Percentiles rank a stretch among this genome's conserved stretches.
These are phyloP conservation scores for Oligia strigilis DNA, from an alignment of 2,888 invertebrate genomes.

Conservation along the genomic window DNA sequence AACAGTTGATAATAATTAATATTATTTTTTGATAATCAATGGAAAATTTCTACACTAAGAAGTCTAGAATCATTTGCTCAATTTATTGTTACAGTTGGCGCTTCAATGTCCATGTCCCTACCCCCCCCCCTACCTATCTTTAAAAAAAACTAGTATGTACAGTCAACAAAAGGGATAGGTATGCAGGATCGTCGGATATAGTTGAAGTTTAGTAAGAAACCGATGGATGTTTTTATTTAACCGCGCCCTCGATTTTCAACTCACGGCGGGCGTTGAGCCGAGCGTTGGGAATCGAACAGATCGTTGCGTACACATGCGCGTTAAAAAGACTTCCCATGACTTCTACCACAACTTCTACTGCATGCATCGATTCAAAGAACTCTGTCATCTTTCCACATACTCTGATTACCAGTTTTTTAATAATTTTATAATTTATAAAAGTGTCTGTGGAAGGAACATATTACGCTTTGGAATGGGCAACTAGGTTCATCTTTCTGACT, in stretches of 20 bases:
- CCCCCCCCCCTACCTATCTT: background rate
- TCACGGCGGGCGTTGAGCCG: background rate
- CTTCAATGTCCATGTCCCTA: background rate
- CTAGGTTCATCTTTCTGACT: no score
- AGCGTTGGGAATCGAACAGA: background rate
- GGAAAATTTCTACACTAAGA: background rate
- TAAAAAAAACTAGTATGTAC: background rate
- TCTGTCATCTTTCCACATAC: background rate
- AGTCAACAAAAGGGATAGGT: no score
- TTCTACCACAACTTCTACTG: no score
- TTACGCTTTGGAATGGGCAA: no score
- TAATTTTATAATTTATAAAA: no score
- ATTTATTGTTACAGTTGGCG: background rate
- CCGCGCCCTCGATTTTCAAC: background rate
- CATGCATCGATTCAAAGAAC: no score
- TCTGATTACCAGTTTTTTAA: background rate
- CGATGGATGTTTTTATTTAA: background rate
- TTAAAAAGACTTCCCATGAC: background rate
- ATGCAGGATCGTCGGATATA: no score
- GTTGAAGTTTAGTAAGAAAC: no score
- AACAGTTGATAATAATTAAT: no score
- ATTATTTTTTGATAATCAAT: no score
- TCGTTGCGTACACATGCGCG: background rate
- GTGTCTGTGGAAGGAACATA: no score
- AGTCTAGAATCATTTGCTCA: background rate